Evolutionary conservation across 1,140 invertebrate species (phyloP).

Genomic region (Episyrphus balteatus): DNA sequence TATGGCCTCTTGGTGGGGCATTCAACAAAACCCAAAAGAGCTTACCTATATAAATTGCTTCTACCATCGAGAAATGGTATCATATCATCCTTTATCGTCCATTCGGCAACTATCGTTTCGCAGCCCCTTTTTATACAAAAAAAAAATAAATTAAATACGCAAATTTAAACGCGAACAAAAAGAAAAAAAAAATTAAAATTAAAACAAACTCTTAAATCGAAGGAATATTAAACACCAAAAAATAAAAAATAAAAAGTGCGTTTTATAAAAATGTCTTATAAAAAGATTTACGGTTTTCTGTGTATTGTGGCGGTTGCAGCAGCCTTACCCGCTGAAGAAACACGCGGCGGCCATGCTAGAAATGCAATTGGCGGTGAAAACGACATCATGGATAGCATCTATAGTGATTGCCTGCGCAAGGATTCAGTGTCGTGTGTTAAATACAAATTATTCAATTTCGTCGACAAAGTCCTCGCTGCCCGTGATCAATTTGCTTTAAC

Average conservation of each 20-base stretch:
- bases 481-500: slow-evolving; percentile 65
- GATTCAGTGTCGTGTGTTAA: slow-evolving; percentile 71
- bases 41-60: slow-evolving; percentile 35
- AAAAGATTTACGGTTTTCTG: slow-evolving; percentile 38
- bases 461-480: slow-evolving; percentile 65
- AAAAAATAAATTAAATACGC: slow-evolving; percentile 13
- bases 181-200: slow-evolving; percentile 9
- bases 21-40: slow-evolving; percentile 14
- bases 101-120: slow-evolving; percentile 30
- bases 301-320: slow-evolving; percentile 41
- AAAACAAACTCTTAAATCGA: slow-evolving; percentile 4
- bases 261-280: slow-evolving; percentile 27
- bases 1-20: background rate
- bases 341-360: slow-evolving; percentile 39
- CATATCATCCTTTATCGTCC: slow-evolving; percentile 37
- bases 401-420: slow-evolving; percentile 65
- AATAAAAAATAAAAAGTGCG: slow-evolving; percentile 14
- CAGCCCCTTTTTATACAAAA: slow-evolving; percentile 15
- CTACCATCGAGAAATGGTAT: slow-evolving; percentile 35
- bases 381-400: slow-evolving; percentile 61
- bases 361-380: slow-evolving; percentile 55
- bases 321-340: slow-evolving; percentile 57
- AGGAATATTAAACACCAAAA: slow-evolving; percentile 10
- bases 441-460: slow-evolving; percentile 71
- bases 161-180: background rate